phyloP scores from a whole-genome alignment of 1,140 invertebrate genomes.

The Grapholita molesta region DNA sequence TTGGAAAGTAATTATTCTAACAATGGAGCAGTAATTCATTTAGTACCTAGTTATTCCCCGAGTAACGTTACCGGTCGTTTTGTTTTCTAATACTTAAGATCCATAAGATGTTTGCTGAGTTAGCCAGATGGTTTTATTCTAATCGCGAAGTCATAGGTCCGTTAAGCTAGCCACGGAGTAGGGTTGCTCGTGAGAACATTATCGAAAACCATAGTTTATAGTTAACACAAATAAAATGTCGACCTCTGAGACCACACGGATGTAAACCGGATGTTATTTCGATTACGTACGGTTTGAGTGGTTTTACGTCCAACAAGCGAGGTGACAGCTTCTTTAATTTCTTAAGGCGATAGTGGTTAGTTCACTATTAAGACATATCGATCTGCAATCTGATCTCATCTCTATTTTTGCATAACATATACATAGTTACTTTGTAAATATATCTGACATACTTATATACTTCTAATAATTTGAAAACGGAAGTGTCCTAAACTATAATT shows the following conservation, averaged over 20 bases:
- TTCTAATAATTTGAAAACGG: too few relatives aligned
- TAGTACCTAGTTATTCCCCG: slow-evolving; percentile 1
- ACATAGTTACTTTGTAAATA: too few relatives aligned
- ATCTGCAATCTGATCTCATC: slow-evolving; percentile 2
- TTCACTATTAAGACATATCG: slow-evolving; percentile 7
- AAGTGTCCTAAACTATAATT: too few relatives aligned
- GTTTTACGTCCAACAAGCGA: background rate
- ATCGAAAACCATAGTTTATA: background rate
- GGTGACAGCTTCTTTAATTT: slow-evolving; percentile 14
- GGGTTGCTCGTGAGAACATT: background rate
- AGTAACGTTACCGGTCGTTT: background rate
- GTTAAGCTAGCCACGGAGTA: slow-evolving; percentile 51
- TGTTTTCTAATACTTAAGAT: slow-evolving; percentile 46
- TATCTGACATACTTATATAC: too few relatives aligned
- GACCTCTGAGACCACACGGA: slow-evolving; percentile 7
- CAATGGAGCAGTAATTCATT: slow-evolving; percentile 11
- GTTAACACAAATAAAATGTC: slow-evolving; percentile 2
- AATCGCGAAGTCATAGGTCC: slow-evolving; percentile 62
- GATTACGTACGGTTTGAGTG: slow-evolving; percentile 9
- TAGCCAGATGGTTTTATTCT: slow-evolving; percentile 57
- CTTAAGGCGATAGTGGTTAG: slow-evolving; percentile 6
- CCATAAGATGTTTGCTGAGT: slow-evolving; percentile 52
- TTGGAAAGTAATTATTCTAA: slow-evolving; percentile 3
- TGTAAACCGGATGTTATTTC: slow-evolving; percentile 15
- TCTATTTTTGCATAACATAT: slow-evolving; percentile 1